A percentile compares a stretch with the other conserved stretches of the same genome.
phyloP scores from a whole-genome alignment of 1,140 invertebrate species.

The Cepaea nemoralis region DNA sequence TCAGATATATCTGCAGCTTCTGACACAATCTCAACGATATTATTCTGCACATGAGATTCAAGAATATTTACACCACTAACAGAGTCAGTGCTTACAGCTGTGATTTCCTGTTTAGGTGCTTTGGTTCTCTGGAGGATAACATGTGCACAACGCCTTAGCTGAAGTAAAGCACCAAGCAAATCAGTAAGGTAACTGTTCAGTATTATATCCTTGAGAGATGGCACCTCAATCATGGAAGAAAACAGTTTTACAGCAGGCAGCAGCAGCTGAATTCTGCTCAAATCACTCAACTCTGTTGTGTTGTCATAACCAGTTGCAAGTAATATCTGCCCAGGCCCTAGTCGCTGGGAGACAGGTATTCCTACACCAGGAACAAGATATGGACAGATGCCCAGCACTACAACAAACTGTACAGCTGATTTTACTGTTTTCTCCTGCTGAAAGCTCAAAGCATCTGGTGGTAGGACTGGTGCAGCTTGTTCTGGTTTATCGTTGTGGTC shows the following conservation, averaged over 20 bases:
- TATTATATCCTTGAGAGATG: conserved; percentile 12
- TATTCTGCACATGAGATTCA: neutral
- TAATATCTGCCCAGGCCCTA: conserved; percentile 34
- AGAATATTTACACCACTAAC: neutral
- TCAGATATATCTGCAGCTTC: neutral
- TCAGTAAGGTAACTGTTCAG: conserved; percentile 28
- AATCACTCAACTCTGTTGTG: conserved; percentile 15
- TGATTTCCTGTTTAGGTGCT: neutral
- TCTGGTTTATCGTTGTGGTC: neutral
- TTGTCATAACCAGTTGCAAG: conserved; percentile 27
- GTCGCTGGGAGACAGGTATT: conserved; percentile 34
- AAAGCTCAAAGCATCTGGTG: conserved; percentile 24
- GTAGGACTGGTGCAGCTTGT: neutral
- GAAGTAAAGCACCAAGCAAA: conserved; percentile 16
- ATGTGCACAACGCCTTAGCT: conserved; percentile 3
- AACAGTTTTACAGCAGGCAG: conserved; percentile 21
- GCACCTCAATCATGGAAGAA: neutral
- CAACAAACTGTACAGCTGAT: conserved; percentile 25
- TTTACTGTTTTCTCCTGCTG: conserved; percentile 26
- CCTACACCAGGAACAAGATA: conserved; percentile 31
- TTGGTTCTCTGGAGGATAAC: conserved; percentile 4
- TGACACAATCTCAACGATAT: neutral
- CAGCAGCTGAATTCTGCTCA: conserved; percentile 15
- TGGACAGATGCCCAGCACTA: conserved; percentile 27
- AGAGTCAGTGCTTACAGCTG: neutral